phyloP scores from a whole-genome alignment of 2,797 vertebrate genomes.

The Corythornis leucogaster region DNA sequence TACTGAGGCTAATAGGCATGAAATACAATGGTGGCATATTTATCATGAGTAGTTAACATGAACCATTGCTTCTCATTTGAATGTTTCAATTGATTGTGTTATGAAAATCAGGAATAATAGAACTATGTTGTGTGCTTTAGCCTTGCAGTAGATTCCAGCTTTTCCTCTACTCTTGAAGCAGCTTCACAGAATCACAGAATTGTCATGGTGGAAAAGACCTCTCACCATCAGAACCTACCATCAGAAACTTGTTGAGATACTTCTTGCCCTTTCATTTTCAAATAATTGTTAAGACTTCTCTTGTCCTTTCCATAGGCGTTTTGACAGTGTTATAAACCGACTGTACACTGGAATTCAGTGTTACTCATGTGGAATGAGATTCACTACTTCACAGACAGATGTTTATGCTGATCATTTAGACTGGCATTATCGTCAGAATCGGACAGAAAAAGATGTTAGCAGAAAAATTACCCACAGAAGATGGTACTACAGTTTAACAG shows the following conservation, averaged over 20 bases:
- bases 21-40: rapidly evolving
- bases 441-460: slow-evolving; percentile 94
- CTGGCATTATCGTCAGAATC: slow-evolving; percentile 98
- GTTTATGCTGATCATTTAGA: slow-evolving; percentile 98
- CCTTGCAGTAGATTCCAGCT: neutral
- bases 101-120: neutral
- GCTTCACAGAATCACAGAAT: too few species aligned
- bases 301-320: slow-evolving; percentile 80
- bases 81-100: neutral
- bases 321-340: slow-evolving; percentile 90
- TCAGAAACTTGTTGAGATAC: neutral
- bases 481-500: slow-evolving; percentile 96
- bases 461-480: slow-evolving; percentile 95
- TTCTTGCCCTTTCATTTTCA: neutral
- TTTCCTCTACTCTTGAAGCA: neutral
- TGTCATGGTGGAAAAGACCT: too few species aligned
- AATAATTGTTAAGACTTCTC: neutral
- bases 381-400: slow-evolving; percentile 94
- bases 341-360: slow-evolving; percentile 98
- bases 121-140: neutral
- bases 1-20: neutral
- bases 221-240: too few species aligned
- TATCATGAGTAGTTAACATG: neutral
- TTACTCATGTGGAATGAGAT: slow-evolving; percentile 97
- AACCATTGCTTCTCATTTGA: neutral